phyloP scores from a whole-genome alignment of 2,888 invertebrate species.

The Erannis defoliaria region DNA sequence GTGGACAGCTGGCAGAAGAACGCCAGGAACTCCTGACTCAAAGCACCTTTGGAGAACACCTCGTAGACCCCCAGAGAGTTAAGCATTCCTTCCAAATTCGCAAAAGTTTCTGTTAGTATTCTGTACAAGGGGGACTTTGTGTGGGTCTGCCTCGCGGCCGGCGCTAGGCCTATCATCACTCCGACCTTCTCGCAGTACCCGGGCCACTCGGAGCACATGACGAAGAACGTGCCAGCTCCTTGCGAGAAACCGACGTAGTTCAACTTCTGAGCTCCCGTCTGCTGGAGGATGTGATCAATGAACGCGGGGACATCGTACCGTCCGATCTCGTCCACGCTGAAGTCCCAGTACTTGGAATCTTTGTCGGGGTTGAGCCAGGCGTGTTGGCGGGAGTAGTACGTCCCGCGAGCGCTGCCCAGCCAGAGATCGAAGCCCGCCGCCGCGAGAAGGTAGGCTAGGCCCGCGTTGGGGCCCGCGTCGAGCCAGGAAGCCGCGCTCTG shows the following conservation, averaged over 20 bases:
- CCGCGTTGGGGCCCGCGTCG: conserved; percentile 65
- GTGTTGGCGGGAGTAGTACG: conserved; percentile 82
- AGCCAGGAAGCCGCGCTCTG: conserved; percentile 68
- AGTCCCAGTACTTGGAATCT: conserved; percentile 85
- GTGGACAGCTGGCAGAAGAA: conserved; percentile 63
- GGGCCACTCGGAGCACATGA: conserved; percentile 88
- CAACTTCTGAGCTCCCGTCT: conserved; percentile 58
- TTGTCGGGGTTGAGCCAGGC: conserved; percentile 59
- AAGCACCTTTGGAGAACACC: conserved; percentile 60
- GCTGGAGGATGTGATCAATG: conserved; percentile 64
- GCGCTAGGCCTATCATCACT: conserved; percentile 88
- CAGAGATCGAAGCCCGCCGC: conserved; percentile 52
- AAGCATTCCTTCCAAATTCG: conserved; percentile 50
- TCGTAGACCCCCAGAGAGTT: conserved; percentile 56
- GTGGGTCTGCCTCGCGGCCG: conserved; percentile 83
- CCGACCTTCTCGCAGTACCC: conserved; percentile 88
- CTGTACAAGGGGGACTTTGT: conserved; percentile 63
- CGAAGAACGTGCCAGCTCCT: conserved; percentile 89
- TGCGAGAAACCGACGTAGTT: conserved; percentile 91
- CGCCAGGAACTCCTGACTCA: conserved; percentile 60
- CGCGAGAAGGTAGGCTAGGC: conserved; percentile 56
- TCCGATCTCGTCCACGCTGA: conserved; percentile 92
- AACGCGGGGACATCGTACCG: conserved; percentile 90
- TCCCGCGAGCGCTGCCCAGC: conserved; percentile 50
- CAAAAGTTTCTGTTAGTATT: conserved; percentile 42